Conservation (phyloP, 2,888 invertebrate species). For the Metallyticus violacea region DNA sequence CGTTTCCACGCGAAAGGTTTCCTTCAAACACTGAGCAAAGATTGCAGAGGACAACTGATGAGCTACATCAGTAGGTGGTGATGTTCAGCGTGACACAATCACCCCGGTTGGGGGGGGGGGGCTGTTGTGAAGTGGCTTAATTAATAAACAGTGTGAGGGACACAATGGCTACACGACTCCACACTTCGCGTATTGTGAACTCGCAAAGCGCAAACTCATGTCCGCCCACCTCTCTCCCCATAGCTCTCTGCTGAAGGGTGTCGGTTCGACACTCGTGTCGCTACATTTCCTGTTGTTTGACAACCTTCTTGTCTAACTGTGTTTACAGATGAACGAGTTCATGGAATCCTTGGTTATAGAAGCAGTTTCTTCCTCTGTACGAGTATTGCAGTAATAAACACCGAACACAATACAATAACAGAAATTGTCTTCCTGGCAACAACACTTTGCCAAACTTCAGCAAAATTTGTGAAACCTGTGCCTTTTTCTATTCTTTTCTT, state of each 20-base stretch:
- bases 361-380: not conserved
- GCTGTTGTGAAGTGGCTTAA: not conserved
- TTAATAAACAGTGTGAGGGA: no score
- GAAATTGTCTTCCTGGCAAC: no score
- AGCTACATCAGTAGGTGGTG: not conserved
- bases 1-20: not conserved
- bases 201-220: slow-evolving; percentile 8
- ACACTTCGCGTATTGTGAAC: not conserved
- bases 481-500: no score
- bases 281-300: not conserved
- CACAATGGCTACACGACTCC: not conserved
- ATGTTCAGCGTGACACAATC: not conserved
- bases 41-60: not conserved
- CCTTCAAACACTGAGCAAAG: not conserved
- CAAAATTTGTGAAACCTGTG: no score
- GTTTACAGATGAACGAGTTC: not conserved
- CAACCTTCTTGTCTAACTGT: not conserved
- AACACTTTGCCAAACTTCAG: no score
- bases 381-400: no score
- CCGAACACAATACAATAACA: no score
- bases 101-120: no score
- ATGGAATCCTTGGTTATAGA: not conserved
- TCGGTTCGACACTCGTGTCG: not conserved
- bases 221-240: not conserved
- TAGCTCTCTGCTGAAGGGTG: not conserved